Conservation (phyloP, 2,888 invertebrate genomes). For the Sarcophaga variegata region DNA sequence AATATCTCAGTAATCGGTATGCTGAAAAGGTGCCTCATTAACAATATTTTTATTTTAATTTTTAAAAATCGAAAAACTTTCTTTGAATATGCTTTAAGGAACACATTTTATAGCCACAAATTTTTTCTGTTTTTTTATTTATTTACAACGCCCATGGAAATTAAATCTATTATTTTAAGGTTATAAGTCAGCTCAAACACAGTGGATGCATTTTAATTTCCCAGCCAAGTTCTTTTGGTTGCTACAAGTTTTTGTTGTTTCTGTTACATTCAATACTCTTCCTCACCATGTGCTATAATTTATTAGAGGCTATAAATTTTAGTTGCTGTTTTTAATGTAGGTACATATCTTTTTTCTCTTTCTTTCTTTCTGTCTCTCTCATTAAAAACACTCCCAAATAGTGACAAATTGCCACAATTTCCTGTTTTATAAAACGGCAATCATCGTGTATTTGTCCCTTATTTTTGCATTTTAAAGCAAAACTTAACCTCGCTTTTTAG, state of each 20-base stretch:
- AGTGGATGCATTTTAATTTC: background rate
- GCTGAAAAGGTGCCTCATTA: too few species aligned
- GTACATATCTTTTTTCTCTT: background rate
- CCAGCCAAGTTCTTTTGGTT: background rate
- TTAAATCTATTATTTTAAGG: background rate
- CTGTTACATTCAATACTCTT: background rate
- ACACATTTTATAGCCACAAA: background rate
- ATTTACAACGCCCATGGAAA: background rate
- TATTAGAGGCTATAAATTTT: constrained; percentile 40
- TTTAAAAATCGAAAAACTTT: too few species aligned
- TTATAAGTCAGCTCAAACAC: background rate
- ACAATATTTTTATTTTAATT: too few species aligned
- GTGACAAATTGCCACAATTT: constrained; percentile 67
- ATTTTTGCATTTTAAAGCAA: constrained; percentile 9
- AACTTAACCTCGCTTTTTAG: constrained; percentile 44
- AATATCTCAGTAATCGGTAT: too few species aligned
- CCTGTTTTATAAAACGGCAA: constrained; percentile 53
- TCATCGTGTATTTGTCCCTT: constrained; percentile 13
- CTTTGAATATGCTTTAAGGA: too few species aligned
- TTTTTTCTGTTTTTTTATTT: too few species aligned
- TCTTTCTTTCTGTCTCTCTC: background rate
- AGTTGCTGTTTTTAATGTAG: background rate
- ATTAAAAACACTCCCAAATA: constrained; percentile 59
- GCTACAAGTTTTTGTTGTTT: background rate
- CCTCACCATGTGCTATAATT: constrained; percentile 11